Evolutionary conservation across 2,888 invertebrate genomes (phyloP).

Genomic region (Polyommatus iphigenia): DNA sequence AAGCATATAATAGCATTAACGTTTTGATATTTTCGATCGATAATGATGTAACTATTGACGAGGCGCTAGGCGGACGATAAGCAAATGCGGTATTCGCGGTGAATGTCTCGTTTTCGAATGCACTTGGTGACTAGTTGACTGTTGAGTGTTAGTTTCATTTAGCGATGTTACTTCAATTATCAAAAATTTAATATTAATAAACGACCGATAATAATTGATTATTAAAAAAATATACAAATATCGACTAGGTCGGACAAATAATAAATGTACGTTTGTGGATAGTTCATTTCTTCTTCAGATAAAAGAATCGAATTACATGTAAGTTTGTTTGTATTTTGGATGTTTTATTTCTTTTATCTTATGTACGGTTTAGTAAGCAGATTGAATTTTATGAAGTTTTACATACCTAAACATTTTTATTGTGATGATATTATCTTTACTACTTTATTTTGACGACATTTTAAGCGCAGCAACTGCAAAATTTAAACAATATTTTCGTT

Average conservation of each 20-base stretch:
- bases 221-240: neutral
- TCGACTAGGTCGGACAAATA: neutral
- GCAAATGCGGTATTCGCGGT: constrained; percentile 7
- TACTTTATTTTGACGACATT: constrained; percentile 12
- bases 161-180: neutral
- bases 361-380: neutral
- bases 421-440: neutral
- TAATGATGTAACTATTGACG: constrained; percentile 39
- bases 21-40: constrained; percentile 60
- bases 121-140: neutral
- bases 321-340: neutral
- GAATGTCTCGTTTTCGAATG: neutral
- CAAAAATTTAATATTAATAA: neutral
- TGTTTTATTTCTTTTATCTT: neutral
- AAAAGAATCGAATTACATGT: neutral
- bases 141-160: neutral
- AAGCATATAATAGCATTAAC: constrained; percentile 60
- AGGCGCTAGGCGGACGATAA: constrained; percentile 16
- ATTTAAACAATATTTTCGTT: constrained; percentile 33
- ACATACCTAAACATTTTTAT: neutral
- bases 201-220: neutral
- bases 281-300: neutral
- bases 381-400: constrained; percentile 4
- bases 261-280: neutral
- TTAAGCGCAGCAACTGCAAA: neutral